Base-by-base conservation (phyloP, 1,140 invertebrate genomes). In the Calosoma granatense region DNA sequence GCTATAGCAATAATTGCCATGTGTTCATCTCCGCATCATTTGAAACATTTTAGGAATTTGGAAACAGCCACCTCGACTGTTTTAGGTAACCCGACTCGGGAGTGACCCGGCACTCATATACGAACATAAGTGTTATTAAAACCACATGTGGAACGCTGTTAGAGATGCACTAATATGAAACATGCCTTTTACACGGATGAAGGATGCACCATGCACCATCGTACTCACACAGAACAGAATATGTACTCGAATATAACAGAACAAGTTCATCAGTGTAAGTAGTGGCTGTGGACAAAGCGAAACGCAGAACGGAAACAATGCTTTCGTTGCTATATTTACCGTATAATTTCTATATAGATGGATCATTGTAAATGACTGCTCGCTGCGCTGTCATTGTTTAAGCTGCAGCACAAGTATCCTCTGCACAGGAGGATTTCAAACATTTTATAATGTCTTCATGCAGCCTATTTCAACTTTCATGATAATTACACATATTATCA, bases 261-360 rank as follows among this genome's bases (percentile, higher is more conserved):
- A 47, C 41, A 47, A 47, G 41, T 47, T 47, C 41, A 47, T 47
- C 41, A 47, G 41, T 12, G 41, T 47, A 47, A 47, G 41, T 47
- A 47, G 6, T 47, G 41, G 9, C 15, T 17, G 17, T 4, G 17
- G 17, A 47, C 6, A 47, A 47, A 11, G 41, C 15, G 41, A 11
- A 47, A 17, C 14, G 14, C 15, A 47, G 6, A 47, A 47, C n/a
- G n/a, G n/a, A 17, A 47, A 47, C 41, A 47, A 47, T 47, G 15
- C 41, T 47, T 47, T 12, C 17, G 6, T 17, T 47, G 41, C 15
- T 47, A 47, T 47, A 47, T 47, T 47, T 47, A 47, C 41, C 17
- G 41, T 47, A 17, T 12, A 47, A 47, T 47, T 47, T 47, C 41
- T 47, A 47, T 47, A 36, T 9, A 36, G n/a, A 47, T 47, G 41